These are phyloP conservation scores for Lepidurus packardi DNA, from an alignment of 1,140 invertebrate species.

Conservation along the genomic window DNA sequence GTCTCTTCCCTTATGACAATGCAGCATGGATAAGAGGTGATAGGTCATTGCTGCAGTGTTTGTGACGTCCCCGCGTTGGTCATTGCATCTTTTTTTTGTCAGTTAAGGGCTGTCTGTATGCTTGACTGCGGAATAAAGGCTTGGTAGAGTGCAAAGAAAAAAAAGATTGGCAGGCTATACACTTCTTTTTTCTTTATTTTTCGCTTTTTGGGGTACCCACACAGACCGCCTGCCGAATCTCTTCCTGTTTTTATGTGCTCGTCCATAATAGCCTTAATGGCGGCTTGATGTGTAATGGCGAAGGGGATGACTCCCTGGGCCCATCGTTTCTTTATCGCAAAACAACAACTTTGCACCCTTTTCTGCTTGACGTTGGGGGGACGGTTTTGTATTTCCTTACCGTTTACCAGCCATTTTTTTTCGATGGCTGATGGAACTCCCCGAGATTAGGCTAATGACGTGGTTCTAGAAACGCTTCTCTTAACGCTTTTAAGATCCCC, in stretches of 20 bases:
- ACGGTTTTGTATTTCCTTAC: not conserved
- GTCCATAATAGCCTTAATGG: conserved; percentile 21
- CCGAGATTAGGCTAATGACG: conserved; percentile 14
- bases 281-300: conserved; percentile 13
- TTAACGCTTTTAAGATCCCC: not conserved
- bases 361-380: not conserved
- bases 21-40: conserved; percentile 8
- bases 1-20: conserved; percentile 3
- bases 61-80: not conserved
- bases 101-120: not conserved
- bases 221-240: conserved; percentile 1
- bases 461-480: not conserved
- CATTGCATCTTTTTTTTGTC: conserved; percentile 1
- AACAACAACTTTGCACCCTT: conserved; percentile 19
- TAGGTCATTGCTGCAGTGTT: conserved; percentile 13
- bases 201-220: not conserved
- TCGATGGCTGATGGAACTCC: not conserved
- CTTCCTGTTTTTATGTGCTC: conserved; percentile 14
- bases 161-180: not conserved
- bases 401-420: not conserved
- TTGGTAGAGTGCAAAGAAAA: not conserved
- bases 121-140: conserved; percentile 14
- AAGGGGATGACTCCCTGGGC: conserved; percentile 16
- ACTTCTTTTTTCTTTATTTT: not conserved
- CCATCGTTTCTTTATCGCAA: conserved; percentile 2